Percentiles rank a stretch among this genome's conserved stretches.
Evolutionary conservation across 2,888 invertebrate species (phyloP).

Genomic region (Polydrusus pterygomalis): DNA sequence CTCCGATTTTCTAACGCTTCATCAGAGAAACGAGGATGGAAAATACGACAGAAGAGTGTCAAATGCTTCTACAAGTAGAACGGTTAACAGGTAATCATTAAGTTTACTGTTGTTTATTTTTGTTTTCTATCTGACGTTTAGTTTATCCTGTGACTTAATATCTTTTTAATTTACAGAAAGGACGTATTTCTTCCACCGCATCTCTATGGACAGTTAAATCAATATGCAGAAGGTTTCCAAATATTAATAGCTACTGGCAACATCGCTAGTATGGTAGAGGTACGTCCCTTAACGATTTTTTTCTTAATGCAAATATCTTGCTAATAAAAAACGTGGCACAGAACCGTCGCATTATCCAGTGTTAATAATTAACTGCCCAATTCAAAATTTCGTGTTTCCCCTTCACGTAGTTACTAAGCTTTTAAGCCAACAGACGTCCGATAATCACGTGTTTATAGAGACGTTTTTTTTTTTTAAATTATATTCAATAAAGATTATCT

Average conservation of each 20-base stretch:
- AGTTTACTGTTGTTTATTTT: background rate
- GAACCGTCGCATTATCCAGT: too few relatives aligned
- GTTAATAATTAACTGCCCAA: too few relatives aligned
- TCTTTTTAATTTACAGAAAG: slow-evolving; percentile 65
- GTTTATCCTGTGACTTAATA: background rate
- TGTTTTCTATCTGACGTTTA: background rate
- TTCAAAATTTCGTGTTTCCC: too few relatives aligned
- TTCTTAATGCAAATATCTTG: too few relatives aligned
- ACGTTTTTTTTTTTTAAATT: too few relatives aligned
- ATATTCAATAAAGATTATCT: too few relatives aligned
- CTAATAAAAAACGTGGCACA: too few relatives aligned
- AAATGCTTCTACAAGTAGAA: slow-evolving; percentile 57
- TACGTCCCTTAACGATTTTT: slow-evolving; percentile 13
- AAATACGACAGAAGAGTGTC: slow-evolving; percentile 81
- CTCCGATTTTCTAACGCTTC: slow-evolving; percentile 89
- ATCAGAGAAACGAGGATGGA: slow-evolving; percentile 87
- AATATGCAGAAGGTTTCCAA: slow-evolving; percentile 78
- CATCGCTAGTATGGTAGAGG: slow-evolving; percentile 61
- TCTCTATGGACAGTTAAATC: slow-evolving; percentile 88
- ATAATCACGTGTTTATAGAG: too few relatives aligned
- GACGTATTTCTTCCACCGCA: slow-evolving; percentile 81
- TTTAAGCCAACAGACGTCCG: too few relatives aligned
- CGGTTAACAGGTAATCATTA: slow-evolving; percentile 47
- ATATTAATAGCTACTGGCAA: slow-evolving; percentile 75
- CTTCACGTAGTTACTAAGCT: too few relatives aligned